phyloP scores from a whole-genome alignment of 2,888 invertebrate species.

The Acleris holmiana region DNA sequence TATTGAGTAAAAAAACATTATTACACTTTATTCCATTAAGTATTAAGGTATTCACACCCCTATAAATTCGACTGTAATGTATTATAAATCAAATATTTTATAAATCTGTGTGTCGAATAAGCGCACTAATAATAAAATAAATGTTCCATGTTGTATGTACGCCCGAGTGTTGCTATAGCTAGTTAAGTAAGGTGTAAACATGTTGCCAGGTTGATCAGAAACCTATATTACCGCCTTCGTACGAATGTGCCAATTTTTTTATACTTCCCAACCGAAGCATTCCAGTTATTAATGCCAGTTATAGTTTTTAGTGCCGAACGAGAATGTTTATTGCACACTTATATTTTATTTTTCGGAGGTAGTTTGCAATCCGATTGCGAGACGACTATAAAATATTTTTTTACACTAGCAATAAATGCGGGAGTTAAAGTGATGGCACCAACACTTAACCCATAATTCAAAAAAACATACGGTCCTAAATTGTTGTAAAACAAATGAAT shows the following conservation, averaged over 20 bases:
- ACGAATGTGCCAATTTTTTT: slow-evolving; percentile 68
- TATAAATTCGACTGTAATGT: no score
- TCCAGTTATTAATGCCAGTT: slow-evolving; percentile 53
- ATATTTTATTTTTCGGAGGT: slow-evolving; percentile 1
- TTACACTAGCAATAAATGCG: no score
- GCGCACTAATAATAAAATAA: slow-evolving; percentile 43
- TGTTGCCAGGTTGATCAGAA: slow-evolving; percentile 59
- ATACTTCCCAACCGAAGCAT: slow-evolving; percentile 47
- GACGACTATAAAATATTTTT: no score
- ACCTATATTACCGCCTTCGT: slow-evolving; percentile 52
- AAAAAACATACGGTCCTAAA: no score
- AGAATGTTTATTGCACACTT: not conserved
- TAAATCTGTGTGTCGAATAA: slow-evolving; percentile 9
- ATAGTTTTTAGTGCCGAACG: slow-evolving; percentile 29
- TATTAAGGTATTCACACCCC: no score
- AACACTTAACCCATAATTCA: no score
- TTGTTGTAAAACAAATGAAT: no score
- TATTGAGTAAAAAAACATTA: no score
- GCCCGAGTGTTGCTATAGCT: slow-evolving; percentile 58
- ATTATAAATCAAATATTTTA: not conserved
- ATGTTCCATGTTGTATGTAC: slow-evolving; percentile 66
- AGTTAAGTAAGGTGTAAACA: no score
- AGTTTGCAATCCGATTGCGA: not conserved
- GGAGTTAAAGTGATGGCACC: no score
- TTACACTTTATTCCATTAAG: no score